These are phyloP conservation scores for Takifugu rubripes DNA, from an alignment of 2,797 vertebrate genomes.

Conservation along the genomic window DNA sequence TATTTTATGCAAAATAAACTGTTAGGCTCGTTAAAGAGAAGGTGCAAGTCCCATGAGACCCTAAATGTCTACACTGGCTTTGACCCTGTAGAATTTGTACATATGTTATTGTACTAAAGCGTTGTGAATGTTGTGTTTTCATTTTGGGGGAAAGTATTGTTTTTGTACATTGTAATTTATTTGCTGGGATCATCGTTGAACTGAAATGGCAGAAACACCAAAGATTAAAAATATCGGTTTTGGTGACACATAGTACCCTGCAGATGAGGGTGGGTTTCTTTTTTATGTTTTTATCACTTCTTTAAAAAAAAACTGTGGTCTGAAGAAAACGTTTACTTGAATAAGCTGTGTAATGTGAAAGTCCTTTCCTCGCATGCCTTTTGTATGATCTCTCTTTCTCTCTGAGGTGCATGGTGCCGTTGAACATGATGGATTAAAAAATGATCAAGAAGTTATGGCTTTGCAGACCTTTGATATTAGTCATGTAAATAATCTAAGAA, in stretches of 20 bases:
- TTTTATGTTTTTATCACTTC: conserved; percentile 45
- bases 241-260: conserved; percentile 84
- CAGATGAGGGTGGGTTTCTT: conserved; percentile 65
- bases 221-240: conserved; percentile 93
- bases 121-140: conserved; percentile 91
- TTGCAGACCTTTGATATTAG: conserved; percentile 74
- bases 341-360: conserved; percentile 94
- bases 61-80: conserved; percentile 81
- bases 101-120: conserved; percentile 87
- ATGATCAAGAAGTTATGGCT: conserved; percentile 62
- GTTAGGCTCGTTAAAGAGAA: conserved; percentile 82
- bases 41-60: conserved; percentile 90
- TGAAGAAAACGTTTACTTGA: conserved; percentile 87
- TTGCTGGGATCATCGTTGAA: conserved; percentile 83
- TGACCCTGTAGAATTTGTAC: conserved; percentile 83
- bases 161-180: conserved; percentile 99
- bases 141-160: conserved; percentile 79
- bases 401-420: conserved; percentile 78
- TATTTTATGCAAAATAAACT: conserved; percentile 82
- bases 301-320: conserved; percentile 69
- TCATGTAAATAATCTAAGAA: conserved; percentile 50
- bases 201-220: conserved; percentile 95
- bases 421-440: conserved; percentile 58
- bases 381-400: conserved; percentile 80
- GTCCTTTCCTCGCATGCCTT: conserved; percentile 86